These are phyloP conservation scores for Palaemon carinicauda DNA, from an alignment of 1,140 invertebrate species.

Conservation along the genomic window DNA sequence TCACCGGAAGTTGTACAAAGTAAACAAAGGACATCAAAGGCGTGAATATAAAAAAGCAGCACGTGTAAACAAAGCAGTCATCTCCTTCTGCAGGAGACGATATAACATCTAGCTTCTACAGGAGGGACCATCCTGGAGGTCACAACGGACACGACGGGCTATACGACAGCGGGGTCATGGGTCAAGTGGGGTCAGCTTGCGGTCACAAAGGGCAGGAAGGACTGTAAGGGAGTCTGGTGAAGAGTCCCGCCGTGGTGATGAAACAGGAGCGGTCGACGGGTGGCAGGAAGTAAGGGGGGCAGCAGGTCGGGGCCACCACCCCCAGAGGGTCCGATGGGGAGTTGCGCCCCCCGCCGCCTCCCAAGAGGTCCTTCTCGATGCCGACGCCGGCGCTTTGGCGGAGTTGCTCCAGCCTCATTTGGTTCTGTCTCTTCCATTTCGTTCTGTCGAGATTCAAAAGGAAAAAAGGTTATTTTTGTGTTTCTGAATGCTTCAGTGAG, in stretches of 20 bases:
- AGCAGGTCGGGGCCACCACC: slow-evolving; percentile 45
- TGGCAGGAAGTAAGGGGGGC: slow-evolving; percentile 54
- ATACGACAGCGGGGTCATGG: slow-evolving; percentile 11
- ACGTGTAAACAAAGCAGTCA: too few relatives aligned
- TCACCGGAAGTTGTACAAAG: too few relatives aligned
- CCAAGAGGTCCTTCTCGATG: slow-evolving; percentile 55
- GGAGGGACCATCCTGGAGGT: not conserved
- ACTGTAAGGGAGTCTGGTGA: slow-evolving; percentile 54
- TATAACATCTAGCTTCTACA: not conserved
- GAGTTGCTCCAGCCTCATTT: slow-evolving; percentile 83
- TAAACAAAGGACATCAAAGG: too few relatives aligned
- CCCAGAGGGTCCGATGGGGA: slow-evolving; percentile 30
- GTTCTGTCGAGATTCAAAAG: slow-evolving; percentile 71
- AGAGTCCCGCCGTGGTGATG: slow-evolving; percentile 59
- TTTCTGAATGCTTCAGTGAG: not conserved
- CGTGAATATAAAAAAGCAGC: too few relatives aligned
- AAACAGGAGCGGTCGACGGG: slow-evolving; percentile 58
- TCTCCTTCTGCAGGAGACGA: not conserved
- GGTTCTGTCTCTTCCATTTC: slow-evolving; percentile 94
- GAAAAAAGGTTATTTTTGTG: not conserved
- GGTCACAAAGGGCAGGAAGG: slow-evolving; percentile 58
- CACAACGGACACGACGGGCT: slow-evolving; percentile 21
- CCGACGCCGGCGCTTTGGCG: slow-evolving; percentile 74
- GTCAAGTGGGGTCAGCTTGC: slow-evolving; percentile 32
- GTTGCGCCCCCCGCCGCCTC: slow-evolving; percentile 51